These are phyloP conservation scores for Germaria angustata DNA, from an alignment of 2,888 invertebrate genomes.

Conservation along the genomic window DNA sequence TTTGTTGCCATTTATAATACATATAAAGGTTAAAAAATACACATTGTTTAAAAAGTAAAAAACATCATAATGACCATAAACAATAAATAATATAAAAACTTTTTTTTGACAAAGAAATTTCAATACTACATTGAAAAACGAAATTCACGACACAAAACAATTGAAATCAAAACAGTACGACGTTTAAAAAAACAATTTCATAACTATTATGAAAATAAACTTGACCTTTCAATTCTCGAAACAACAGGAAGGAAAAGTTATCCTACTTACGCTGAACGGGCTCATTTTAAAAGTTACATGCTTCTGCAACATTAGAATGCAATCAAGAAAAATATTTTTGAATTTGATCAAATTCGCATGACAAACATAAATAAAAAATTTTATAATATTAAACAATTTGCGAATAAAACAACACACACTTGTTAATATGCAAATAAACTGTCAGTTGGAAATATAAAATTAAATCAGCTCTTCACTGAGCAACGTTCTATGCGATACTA, in stretches of 20 bases:
- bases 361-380: not conserved
- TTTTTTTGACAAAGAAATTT: slow-evolving; percentile 17
- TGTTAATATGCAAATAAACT: slow-evolving; percentile 3
- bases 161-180: not conserved
- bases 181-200: not conserved
- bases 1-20: no score
- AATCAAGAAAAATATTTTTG: not conserved
- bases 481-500: slow-evolving; percentile 38
- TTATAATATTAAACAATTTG: slow-evolving; percentile 4
- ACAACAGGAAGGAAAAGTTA: not conserved
- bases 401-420: slow-evolving; percentile 6
- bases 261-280: slow-evolving; percentile 68
- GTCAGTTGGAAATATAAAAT: slow-evolving; percentile 9
- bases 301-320: slow-evolving; percentile 55
- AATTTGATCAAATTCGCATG: slow-evolving; percentile 46
- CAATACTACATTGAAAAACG: not conserved
- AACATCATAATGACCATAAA: no score
- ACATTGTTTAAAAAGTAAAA: no score
- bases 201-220: slow-evolving; percentile 28
- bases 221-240: not conserved
- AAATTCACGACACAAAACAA: not conserved
- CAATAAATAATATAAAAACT: not conserved
- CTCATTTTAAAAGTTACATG: slow-evolving; percentile 66
- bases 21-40: no score
- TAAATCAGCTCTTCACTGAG: not conserved